Base-by-base conservation (phyloP, 1,140 invertebrate genomes). In the Drosophila virilis region DNA sequence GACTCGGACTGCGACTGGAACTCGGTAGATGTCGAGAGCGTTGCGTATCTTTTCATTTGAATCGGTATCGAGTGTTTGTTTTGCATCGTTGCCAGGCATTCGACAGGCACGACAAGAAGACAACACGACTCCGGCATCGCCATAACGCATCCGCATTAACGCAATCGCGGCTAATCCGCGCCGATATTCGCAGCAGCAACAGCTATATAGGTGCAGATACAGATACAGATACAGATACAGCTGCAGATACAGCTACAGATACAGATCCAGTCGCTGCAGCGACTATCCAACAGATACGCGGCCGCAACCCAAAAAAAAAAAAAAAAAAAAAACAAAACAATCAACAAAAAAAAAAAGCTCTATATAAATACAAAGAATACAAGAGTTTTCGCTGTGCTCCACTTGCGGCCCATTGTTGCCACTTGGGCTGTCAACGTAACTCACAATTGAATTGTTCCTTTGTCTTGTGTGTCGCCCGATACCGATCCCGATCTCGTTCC, bases 391-490 rank as follows among this genome's bases (percentile, higher is more conserved):
- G 71, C 67, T 71, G 80, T 80, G 82, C 81, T 83, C 75, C 71
- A 84, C 73, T 80, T 78, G 78, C 8, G n/a, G 50, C 69, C 83
- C 82, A 86, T 86, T 86, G 82, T 82, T 82, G 78, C 45, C 62
- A 50, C 48, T 66, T 57, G 37, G 48, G 43, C 83, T 89, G 84
- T 88, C 83, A 89, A 50, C 84, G 84, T 88, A 88, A 83, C 73
- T 88, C 83, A 83, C 84, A 88, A 88, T 89, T 88, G 83, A 88
- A 88, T 88, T 88, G 83, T 88, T 88, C 83, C 84, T 88, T 88
- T 88, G 83, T 88, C 52, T 59, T 55, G 9, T 22, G n/a, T 28
- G 17, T 52, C 43, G 12, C 15, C 6, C 15, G 33, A 22, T 37
- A 9, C 12, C 45, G 28, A 33, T 33, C 10, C 45, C 37, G 38